A percentile compares a stretch with the other conserved stretches of the same genome.
phyloP scores from a whole-genome alignment of 2,113 vertebrate species.

The Xyliphius kryptos region DNA sequence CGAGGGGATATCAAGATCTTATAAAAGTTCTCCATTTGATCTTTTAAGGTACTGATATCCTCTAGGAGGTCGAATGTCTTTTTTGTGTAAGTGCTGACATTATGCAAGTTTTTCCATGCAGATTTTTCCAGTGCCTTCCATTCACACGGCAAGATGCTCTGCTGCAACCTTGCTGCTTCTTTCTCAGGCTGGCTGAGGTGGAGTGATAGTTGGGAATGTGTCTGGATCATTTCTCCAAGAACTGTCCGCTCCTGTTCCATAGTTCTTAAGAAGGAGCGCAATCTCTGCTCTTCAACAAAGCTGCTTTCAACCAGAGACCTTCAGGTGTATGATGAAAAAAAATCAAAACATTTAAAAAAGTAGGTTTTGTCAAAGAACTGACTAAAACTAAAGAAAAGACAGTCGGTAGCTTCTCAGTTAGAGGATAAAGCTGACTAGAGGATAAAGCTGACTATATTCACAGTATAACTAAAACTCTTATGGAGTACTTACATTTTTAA shows the following conservation, averaged over 20 bases:
- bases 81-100: slow-evolving; percentile 47
- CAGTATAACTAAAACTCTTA: no score
- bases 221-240: slow-evolving; percentile 62
- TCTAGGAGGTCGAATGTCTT: slow-evolving; percentile 58
- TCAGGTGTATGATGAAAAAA: slow-evolving; percentile 3
- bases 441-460: no score
- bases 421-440: no score
- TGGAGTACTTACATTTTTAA: slow-evolving; percentile 71
- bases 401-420: no score
- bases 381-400: no score
- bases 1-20: slow-evolving; percentile 43
- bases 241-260: slow-evolving; percentile 62
- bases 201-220: slow-evolving; percentile 54
- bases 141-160: slow-evolving; percentile 60
- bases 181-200: slow-evolving; percentile 64
- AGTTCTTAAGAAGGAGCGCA: slow-evolving; percentile 59
- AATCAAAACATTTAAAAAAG: no score
- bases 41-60: slow-evolving; percentile 56
- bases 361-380: no score
- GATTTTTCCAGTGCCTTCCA: slow-evolving; percentile 68
- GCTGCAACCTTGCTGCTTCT: slow-evolving; percentile 57
- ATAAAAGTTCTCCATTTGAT: slow-evolving; percentile 57
- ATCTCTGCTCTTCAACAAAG: slow-evolving; percentile 62
- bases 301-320: slow-evolving; percentile 62
- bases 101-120: slow-evolving; percentile 61